phyloP scores from a whole-genome alignment of 2,113 vertebrate genomes.

The Gobiocypris rarus region DNA sequence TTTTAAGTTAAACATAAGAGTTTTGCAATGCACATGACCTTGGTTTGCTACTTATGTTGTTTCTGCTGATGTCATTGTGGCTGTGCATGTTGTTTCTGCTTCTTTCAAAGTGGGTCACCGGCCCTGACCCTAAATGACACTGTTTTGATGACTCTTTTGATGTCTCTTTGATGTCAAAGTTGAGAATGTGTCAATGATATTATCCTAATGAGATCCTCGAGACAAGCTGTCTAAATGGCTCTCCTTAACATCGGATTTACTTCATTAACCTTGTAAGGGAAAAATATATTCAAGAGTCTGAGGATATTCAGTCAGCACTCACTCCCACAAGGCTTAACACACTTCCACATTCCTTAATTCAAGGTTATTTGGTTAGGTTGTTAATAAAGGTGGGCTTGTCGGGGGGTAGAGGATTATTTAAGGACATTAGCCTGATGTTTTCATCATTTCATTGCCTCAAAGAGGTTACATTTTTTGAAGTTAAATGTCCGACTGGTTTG shows the following conservation, averaged over 20 bases:
- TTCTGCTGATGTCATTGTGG: slow-evolving; percentile 16
- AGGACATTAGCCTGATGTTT: slow-evolving; percentile 7
- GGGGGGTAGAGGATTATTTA: not conserved
- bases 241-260: slow-evolving; percentile 39
- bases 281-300: slow-evolving; percentile 18
- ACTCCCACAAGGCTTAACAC: slow-evolving; percentile 48
- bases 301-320: slow-evolving; percentile 14
- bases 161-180: slow-evolving; percentile 13
- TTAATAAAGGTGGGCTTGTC: slow-evolving; percentile 18
- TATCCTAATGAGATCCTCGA: not conserved
- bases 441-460: not conserved
- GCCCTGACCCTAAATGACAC: slow-evolving; percentile 47
- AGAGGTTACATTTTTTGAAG: not conserved
- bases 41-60: slow-evolving; percentile 8
- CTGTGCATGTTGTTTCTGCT: slow-evolving; percentile 33
- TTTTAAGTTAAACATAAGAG: slow-evolving; percentile 38
- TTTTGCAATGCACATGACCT: slow-evolving; percentile 49
- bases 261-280: slow-evolving; percentile 34
- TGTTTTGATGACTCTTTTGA: slow-evolving; percentile 28
- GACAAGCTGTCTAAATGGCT: not conserved
- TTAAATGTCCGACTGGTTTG: slow-evolving; percentile 4
- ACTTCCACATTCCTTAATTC: slow-evolving; percentile 40
- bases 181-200: slow-evolving; percentile 6
- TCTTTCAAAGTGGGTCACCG: slow-evolving; percentile 17
- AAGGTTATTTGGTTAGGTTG: slow-evolving; percentile 28